Conservation (phyloP, 2,888 invertebrate species). For the Zeuzera pyrina region DNA sequence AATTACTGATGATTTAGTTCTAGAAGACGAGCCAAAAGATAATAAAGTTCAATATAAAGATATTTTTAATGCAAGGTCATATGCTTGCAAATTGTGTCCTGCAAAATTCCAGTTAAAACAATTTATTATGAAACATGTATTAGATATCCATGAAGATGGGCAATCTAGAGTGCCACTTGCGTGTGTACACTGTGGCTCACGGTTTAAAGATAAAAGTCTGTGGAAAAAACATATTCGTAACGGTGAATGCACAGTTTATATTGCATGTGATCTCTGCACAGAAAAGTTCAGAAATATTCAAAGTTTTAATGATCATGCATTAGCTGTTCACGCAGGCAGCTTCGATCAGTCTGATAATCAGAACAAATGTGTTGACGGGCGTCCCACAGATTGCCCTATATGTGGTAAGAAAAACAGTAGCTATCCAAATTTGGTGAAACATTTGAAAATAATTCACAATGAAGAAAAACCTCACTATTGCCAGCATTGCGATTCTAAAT, state of each 20-base stretch:
- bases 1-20: slow-evolving; percentile 59
- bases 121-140: slow-evolving; percentile 66
- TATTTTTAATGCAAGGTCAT: slow-evolving; percentile 64
- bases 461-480: slow-evolving; percentile 71
- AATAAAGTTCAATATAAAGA: slow-evolving; percentile 60
- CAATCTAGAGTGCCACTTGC: slow-evolving; percentile 50
- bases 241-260: slow-evolving; percentile 74
- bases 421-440: slow-evolving; percentile 72
- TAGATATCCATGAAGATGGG: slow-evolving; percentile 65
- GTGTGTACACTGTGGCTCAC: slow-evolving; percentile 58
- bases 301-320: slow-evolving; percentile 64
- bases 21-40: slow-evolving; percentile 53
- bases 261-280: slow-evolving; percentile 65
- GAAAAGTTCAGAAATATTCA: slow-evolving; percentile 57
- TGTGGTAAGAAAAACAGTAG: slow-evolving; percentile 71
- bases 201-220: slow-evolving; percentile 57
- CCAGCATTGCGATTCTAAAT: slow-evolving; percentile 73
- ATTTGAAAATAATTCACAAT: slow-evolving; percentile 64
- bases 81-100: slow-evolving; percentile 64
- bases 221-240: slow-evolving; percentile 66
- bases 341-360: slow-evolving; percentile 53
- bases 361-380: slow-evolving; percentile 57
- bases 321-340: slow-evolving; percentile 55
- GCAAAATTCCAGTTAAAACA: slow-evolving; percentile 68
- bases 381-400: slow-evolving; percentile 66